Evolutionary conservation across 2,797 vertebrate species (phyloP), one percentile per base, ranked within the genome.

Genomic region (Crocidura indochinensis): DNA sequence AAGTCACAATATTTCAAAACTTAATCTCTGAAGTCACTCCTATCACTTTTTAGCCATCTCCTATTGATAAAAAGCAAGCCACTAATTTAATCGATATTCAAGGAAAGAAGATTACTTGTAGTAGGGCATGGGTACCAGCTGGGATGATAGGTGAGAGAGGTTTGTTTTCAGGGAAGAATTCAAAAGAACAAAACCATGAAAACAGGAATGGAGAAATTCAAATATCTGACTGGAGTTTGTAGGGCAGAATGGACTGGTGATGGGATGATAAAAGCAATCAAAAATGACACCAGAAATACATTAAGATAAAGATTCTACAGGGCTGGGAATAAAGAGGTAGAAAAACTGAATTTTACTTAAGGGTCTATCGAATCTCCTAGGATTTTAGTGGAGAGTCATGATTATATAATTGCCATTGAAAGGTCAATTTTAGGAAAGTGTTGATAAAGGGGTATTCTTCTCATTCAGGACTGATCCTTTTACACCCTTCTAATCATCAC

Each of bases 301-400:
- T 11, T 26, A 72, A 83, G 31, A 82, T 26, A 67, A 17, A 82
- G 15, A 2, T 71, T 69, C 47, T 47, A 5, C 82, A 71, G 3
- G 27, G 0, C 9, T 82, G 78, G 65, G 9, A 79, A 44, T 60
- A 72, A 27, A 81, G 73, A 91, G 76, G 68, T 2, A 81, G 60
- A 92, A 53, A 82, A 92, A 51, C 6, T 73, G 31, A 89, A 74
- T 38, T 73, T 56, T 85, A 29, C 51, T 9, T 49, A 73, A 31
- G 22, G 53, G 91, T 0, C 53, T n/a, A 15, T 47, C 60, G 3
- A 51, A 65, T 11, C 51, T 3, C 71, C 20, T 76, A 71, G 75
- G 20, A 72, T 26, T 79, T 90, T 71, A 74, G 67, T 60, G 53
- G 38, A 87, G 60, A 90, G 38, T 65, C 10, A 29, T n/a, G 17